Evolutionary conservation across 2,888 invertebrate genomes (phyloP).

Genomic region (Drosophila putrida): DNA sequence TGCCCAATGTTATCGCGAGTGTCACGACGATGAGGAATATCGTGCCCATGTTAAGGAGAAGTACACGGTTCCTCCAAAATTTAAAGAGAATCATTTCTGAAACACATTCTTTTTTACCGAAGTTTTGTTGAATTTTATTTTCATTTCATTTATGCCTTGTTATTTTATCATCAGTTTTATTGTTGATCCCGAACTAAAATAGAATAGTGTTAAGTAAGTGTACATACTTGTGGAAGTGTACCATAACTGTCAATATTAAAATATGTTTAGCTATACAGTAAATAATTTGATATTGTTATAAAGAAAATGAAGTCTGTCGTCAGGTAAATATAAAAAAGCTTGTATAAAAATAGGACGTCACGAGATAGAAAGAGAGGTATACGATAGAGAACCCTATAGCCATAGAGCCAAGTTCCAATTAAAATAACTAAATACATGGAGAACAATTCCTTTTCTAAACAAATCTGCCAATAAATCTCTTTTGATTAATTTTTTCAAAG

Average conservation of each 20-base stretch:
- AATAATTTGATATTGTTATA: conserved; percentile 1
- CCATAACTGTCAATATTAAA: conserved; percentile 28
- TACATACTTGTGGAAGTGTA: conserved; percentile 17
- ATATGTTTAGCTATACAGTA: conserved; percentile 10
- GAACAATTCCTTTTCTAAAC: too few relatives aligned
- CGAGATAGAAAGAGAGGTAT: conserved; percentile 8
- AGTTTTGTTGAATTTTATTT: conserved; percentile 18
- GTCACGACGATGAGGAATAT: conserved; percentile 89
- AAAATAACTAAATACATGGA: too few relatives aligned
- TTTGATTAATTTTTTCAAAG: not conserved
- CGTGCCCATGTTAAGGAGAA: conserved; percentile 78
- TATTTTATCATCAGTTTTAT: conserved; percentile 5
- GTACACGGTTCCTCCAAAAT: conserved; percentile 80
- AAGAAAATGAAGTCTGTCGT: too few relatives aligned
- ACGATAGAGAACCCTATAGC: not conserved
- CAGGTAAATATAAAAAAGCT: too few relatives aligned
- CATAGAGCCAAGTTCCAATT: too few relatives aligned
- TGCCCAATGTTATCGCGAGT: conserved; percentile 90
- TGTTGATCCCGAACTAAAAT: conserved; percentile 7
- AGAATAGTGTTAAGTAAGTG: conserved; percentile 9
- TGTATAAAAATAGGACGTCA: not conserved
- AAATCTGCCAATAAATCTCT: not conserved
- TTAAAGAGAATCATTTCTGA: conserved; percentile 82
- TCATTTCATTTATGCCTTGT: conserved; percentile 6
- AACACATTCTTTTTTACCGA: not conserved